These are phyloP conservation scores for Karalla daura DNA, from an alignment of 2,797 vertebrate species.

Conservation along the genomic window DNA sequence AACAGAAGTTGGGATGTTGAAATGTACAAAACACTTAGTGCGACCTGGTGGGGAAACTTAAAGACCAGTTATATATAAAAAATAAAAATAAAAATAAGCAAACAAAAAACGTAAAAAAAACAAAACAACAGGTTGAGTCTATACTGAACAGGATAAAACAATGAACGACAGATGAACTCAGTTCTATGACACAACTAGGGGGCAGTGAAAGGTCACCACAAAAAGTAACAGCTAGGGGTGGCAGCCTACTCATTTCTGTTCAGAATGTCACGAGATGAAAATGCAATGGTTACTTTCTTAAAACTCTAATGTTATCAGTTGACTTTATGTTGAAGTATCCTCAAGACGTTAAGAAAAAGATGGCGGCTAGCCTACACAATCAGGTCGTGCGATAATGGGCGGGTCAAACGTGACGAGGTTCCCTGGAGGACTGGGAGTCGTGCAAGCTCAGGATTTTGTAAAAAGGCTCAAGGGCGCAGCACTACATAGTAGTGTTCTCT, in stretches of 20 bases:
- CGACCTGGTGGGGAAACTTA: constrained; percentile 67
- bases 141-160: constrained; percentile 65
- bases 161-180: constrained; percentile 53
- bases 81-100: constrained; percentile 45
- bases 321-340: constrained; percentile 52
- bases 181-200: constrained; percentile 56
- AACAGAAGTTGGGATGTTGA: constrained; percentile 76
- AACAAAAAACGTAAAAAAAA: constrained; percentile 21
- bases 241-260: constrained; percentile 53
- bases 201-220: constrained; percentile 52
- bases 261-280: constrained; percentile 43
- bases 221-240: constrained; percentile 42
- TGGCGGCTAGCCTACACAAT: constrained; percentile 33
- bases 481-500: constrained; percentile 86
- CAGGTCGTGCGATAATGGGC: constrained; percentile 38
- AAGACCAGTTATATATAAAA: constrained; percentile 68
- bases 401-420: constrained; percentile 45
- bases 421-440: constrained; percentile 44
- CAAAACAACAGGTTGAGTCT: constrained; percentile 47
- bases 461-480: constrained; percentile 67
- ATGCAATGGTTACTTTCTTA: constrained; percentile 48
- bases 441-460: constrained; percentile 48
- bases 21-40: constrained; percentile 83
- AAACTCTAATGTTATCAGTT: constrained; percentile 52
- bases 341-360: constrained; percentile 36